These are phyloP conservation scores for Aelia acuminata DNA, from an alignment of 2,888 invertebrate species.

Conservation along the genomic window DNA sequence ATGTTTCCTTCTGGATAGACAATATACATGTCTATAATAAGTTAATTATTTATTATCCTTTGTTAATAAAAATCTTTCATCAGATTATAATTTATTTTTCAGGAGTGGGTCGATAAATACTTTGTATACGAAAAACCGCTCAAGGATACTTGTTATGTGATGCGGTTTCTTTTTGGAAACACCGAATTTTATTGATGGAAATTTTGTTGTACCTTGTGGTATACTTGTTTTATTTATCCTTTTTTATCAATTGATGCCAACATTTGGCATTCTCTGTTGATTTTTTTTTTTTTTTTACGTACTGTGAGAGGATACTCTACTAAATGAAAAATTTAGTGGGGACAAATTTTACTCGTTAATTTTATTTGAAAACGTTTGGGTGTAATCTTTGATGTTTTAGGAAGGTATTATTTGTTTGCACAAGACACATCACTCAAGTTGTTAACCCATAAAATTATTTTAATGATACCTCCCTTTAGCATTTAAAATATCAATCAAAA, in stretches of 20 bases:
- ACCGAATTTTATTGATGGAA: conserved; percentile 57
- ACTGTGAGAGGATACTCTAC: background rate
- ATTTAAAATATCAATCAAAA: conserved; percentile 55
- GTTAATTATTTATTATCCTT: background rate
- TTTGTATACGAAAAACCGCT: conserved; percentile 58
- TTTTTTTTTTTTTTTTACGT: conserved; percentile 9
- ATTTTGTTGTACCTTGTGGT: conserved; percentile 55
- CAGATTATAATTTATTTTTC: background rate
- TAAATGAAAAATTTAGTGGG: background rate
- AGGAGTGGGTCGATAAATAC: conserved; percentile 52
- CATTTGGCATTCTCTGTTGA: conserved; percentile 36
- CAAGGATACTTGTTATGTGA: conserved; percentile 39
- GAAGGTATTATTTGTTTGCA: conserved; percentile 22
- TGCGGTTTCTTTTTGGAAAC: conserved; percentile 55
- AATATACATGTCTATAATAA: background rate
- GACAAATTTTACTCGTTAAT: background rate
- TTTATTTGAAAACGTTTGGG: background rate
- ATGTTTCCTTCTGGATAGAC: too few species aligned
- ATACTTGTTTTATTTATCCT: conserved; percentile 22
- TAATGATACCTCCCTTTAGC: conserved; percentile 36
- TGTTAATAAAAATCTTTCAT: background rate
- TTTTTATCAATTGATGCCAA: conserved; percentile 55
- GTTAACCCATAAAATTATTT: background rate
- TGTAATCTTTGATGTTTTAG: background rate
- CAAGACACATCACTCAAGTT: conserved; percentile 27